Base-by-base conservation (phyloP, 2,888 invertebrate genomes). In the Standfussiana lucernea region DNA sequence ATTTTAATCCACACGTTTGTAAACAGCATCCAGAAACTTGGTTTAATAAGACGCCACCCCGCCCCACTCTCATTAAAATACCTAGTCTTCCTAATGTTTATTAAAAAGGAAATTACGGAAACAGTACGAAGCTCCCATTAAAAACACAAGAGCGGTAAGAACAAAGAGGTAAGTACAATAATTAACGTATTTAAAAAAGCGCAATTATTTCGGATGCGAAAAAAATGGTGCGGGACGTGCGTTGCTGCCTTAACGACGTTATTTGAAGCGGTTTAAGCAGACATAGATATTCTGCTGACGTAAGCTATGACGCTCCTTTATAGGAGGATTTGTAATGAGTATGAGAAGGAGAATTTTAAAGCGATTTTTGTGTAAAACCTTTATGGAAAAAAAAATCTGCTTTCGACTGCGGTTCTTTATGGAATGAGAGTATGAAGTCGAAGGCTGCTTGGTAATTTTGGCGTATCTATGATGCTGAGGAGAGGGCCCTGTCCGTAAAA, bases 141-240 rank as follows among this genome's bases (percentile, higher is more conserved):
- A 83, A 77, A 78, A 76, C 73, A 69, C 79, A 86, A 77, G 47
- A 45, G 42, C 70, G 35, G 28, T 79, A 77, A 66, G 11, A 77
- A 83, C 80, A 81, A 83, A 80, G 71, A 77, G 66, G 67, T 79
- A 80, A 74, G 76, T 72, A 56, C 71, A 74, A 79, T 77, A 85
- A 85, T 86, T 87, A 85, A 77, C 67, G 82, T 79, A 77, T 83
- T 75, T 82, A 81, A 80, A 81, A 81, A 77, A 68, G 56, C 56
- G 65, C 76, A 75, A 76, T 88, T 84, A 86, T 80, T 86, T 80
- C 66, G 35, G 56, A 75, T 83, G 77, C 53, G 47, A 64, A 79
- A 81, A 80, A 80, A 86, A 86, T 74, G 67, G 28, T 59, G 1
- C 18, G 28, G 67, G 47, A 77, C 88, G 84, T 86, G 88, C 24